Evolutionary conservation across 2,113 vertebrate genomes (phyloP), one percentile per base, ranked within the genome.

Genomic region (Talpa occidentalis): DNA sequence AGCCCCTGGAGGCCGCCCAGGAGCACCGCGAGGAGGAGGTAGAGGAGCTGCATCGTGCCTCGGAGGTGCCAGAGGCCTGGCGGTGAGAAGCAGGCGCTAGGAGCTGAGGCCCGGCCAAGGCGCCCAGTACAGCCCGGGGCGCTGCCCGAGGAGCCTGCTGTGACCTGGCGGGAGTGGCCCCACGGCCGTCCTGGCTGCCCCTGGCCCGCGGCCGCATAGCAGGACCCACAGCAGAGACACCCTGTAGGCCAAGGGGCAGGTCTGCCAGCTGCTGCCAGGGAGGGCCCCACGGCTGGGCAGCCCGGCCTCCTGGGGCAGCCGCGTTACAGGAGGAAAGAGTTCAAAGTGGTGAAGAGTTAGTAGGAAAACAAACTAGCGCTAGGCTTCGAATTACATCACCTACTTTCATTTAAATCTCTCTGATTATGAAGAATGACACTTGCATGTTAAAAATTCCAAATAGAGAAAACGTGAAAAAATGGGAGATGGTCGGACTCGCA

Each of bases 1-100:
- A 94, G 80, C 37, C 44, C 93, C 88, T 92, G 93, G 80, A 87
- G 49, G 93, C 90, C 4, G 26, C n/a, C 37, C 30, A 56, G 17
- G 42, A 87, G 17, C 4, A 9, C 52, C 0, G 47, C 0, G 14
- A 95, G 49, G 70, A 95, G 4, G 5, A 11, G 0, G 0, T 6
- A 32, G 54, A 69, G 62, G 22, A 77, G n/a, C 28, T 69, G 92
- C 95, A 96, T 92, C 56, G 22, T 5, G 0, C 16, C 5, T 37
- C 4, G 1, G n/a, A 21, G 16, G 8, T 10, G 42, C 79, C 14
- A 0, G 10, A 59, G 37, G 2, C n/a, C 93, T 90, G 76, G 10
- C 28, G 70, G 35, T 9, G 10, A 76, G 74, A 94, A 30, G 3
- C 6, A 28, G 44, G 44, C 44, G 44, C 44, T 44, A 32, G 56